Conservation (phyloP, 2,113 vertebrate genomes). For the Plecotus auritus region DNA sequence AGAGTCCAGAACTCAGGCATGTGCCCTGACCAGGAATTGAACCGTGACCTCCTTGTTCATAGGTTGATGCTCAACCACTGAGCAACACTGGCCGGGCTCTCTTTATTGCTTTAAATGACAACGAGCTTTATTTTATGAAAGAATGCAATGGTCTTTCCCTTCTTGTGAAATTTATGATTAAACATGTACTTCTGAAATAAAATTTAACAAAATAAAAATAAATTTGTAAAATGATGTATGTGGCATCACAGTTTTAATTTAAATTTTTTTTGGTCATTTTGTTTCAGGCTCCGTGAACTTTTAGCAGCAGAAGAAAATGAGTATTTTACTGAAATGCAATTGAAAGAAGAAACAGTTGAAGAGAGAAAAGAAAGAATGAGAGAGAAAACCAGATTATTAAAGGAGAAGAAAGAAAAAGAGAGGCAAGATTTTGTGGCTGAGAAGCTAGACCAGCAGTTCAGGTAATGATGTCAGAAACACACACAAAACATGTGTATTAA, state of each 20-base stretch:
- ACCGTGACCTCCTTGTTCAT: too few species aligned
- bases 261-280: conserved; percentile 5
- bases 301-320: conserved; percentile 86
- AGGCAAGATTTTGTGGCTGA: conserved; percentile 83
- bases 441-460: conserved; percentile 91
- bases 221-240: neutral
- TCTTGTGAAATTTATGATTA: conserved; percentile 11
- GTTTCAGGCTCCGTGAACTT: conserved; percentile 84
- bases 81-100: neutral
- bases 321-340: conserved; percentile 82
- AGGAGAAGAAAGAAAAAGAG: conserved; percentile 85
- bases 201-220: conserved; percentile 27
- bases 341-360: conserved; percentile 78
- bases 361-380: conserved; percentile 85
- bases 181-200: neutral
- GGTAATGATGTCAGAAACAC: conserved; percentile 76
- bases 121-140: neutral
- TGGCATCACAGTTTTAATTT: neutral
- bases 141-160: neutral
- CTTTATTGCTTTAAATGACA: neutral
- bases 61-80: too few species aligned
- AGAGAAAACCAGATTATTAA: conserved; percentile 79
- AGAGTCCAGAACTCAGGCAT: too few species aligned
- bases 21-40: too few species aligned
- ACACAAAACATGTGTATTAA: neutral